Evolutionary conservation across 2,888 invertebrate species (phyloP).

Genomic region (Andrena dorsata): DNA sequence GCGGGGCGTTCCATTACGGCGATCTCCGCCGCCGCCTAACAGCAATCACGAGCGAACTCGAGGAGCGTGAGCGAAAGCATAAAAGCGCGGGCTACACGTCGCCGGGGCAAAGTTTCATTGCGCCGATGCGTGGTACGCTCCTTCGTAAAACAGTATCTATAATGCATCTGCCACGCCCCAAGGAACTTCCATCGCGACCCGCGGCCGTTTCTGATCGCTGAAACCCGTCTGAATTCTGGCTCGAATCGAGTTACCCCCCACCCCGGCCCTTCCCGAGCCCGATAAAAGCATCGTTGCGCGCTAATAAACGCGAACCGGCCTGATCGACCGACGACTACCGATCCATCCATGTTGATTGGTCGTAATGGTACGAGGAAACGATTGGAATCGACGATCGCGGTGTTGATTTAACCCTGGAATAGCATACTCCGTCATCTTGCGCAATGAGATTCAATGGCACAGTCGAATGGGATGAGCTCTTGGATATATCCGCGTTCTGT

Average conservation of each 20-base stretch:
- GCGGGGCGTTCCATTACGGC: slow-evolving; percentile 15
- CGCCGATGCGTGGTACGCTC: slow-evolving; percentile 55
- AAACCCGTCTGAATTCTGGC: slow-evolving; percentile 26
- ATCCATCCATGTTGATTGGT: slow-evolving; percentile 31
- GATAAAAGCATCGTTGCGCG: slow-evolving; percentile 42
- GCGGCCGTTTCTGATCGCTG: slow-evolving; percentile 17
- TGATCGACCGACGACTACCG: slow-evolving; percentile 12
- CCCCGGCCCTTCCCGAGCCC: not conserved
- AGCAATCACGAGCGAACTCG: slow-evolving; percentile 33
- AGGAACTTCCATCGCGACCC: slow-evolving; percentile 51
- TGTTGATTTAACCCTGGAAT: slow-evolving; percentile 3
- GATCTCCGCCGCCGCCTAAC: slow-evolving; percentile 10
- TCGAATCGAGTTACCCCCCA: slow-evolving; percentile 25
- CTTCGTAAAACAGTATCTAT: slow-evolving; percentile 70
- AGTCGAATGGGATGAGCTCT: not conserved
- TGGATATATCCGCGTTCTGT: too few species aligned
- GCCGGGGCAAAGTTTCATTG: slow-evolving; percentile 57
- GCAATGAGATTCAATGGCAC: not conserved
- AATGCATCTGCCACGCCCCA: slow-evolving; percentile 74
- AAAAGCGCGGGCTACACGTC: slow-evolving; percentile 31
- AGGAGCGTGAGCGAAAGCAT: slow-evolving; percentile 39
- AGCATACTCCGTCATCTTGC: not conserved
- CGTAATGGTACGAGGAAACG: slow-evolving; percentile 40
- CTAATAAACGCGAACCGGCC: slow-evolving; percentile 29
- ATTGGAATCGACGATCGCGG: slow-evolving; percentile 29